Evolutionary conservation across 2,113 vertebrate genomes (phyloP), one percentile per base, ranked within the genome.

Genomic region (Trematomus loennbergii): DNA sequence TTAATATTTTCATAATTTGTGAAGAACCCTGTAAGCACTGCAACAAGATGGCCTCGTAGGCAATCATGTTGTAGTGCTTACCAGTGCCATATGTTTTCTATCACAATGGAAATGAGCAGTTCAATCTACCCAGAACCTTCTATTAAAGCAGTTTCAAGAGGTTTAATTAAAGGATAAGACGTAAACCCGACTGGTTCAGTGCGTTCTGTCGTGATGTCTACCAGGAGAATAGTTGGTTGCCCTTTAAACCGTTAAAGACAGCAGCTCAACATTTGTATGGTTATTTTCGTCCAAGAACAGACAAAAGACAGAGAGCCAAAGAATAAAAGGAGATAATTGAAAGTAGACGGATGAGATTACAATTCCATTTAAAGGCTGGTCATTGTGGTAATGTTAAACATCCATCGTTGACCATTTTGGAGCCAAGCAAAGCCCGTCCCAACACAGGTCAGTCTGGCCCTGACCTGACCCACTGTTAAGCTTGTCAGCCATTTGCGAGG

Each of bases 401-500:
- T 74, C 72, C 69, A 83, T 52, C 55, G 18, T 45, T 75, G 60
- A 72, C 68, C 75, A 36, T 46, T 60, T 22, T 20, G 12, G 18
- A 69, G 53, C 45, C 70, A 79, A 76, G 61, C 65, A 15, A 82
- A 64, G 78, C 63, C 61, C 20, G 12, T 77, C 78, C 74, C 48
- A 60, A 67, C 77, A 75, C 25, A 65, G 87, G 87, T 87, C 83
- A 83, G 75, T 67, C 70, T 67, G 71, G 29, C 68, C 48, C 83
- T 81, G 82, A 87, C 85, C 69, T 61, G 17, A 83, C 87, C 78
- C 72, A 81, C 84, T 81, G 87, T 78, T 88, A 78, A 86, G 79
- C 82, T 62, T 48, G 75, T 83, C 75, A 82, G 84, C 74, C 66
- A 80, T 90, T 87, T 86, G 91, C 76, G 75, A 81, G 92, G 78